phyloP scores from a whole-genome alignment of 2,113 vertebrate species.

The Varanus komodoensis region DNA sequence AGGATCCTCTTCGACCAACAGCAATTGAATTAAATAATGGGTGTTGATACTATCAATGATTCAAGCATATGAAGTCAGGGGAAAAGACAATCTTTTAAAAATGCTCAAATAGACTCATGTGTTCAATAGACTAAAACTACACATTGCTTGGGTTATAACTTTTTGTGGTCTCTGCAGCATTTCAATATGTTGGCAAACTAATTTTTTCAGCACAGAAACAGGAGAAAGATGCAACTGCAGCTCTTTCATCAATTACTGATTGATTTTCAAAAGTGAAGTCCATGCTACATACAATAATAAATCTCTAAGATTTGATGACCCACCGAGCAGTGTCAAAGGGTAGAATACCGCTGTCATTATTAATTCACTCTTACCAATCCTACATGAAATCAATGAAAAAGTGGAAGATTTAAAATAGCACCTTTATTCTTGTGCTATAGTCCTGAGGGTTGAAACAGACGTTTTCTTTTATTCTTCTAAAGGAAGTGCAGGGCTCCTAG shows the following conservation, averaged over 20 bases:
- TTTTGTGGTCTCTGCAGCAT: not conserved
- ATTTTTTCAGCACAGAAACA: not conserved
- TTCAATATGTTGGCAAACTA: not conserved
- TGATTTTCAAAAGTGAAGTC: slow-evolving; percentile 9
- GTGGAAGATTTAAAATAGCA: not conserved
- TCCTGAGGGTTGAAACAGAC: too few relatives aligned
- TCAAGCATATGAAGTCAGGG: not conserved
- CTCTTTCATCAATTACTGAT: slow-evolving; percentile 3
- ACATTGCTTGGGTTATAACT: not conserved
- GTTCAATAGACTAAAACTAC: not conserved
- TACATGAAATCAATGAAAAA: not conserved
- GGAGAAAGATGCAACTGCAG: slow-evolving; percentile 8
- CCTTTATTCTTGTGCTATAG: slow-evolving; percentile 3
- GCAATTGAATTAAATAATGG: not conserved
- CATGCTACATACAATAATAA: not conserved
- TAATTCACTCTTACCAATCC: slow-evolving; percentile 12
- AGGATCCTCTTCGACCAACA: not conserved
- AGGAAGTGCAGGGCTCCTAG: too few relatives aligned
- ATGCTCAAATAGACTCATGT: not conserved
- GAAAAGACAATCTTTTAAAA: not conserved
- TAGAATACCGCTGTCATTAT: not conserved
- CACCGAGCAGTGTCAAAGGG: not conserved
- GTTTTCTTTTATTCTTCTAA: too few relatives aligned
- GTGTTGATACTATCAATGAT: not conserved
- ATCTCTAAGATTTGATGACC: slow-evolving; percentile 3